A percentile compares a stretch with the other conserved stretches of the same genome.
phyloP scores from a whole-genome alignment of 2,113 vertebrate species.

The Phyllostomus discolor region DNA sequence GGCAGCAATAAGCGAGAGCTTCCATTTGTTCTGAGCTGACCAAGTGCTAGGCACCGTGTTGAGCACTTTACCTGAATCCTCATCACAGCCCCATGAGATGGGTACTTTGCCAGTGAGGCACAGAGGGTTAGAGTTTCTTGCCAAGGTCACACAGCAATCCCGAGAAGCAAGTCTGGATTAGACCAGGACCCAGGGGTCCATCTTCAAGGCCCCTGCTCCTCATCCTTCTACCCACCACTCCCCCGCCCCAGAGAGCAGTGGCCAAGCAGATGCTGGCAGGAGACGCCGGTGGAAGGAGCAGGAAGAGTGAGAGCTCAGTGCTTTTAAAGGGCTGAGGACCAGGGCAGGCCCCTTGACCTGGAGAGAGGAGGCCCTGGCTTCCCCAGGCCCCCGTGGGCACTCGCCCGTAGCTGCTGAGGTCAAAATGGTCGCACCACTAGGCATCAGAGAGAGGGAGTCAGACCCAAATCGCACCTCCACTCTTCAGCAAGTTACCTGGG shows the following conservation, averaged over 20 bases:
- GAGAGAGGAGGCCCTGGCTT: neutral
- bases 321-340: neutral
- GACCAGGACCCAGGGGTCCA: neutral
- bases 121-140: neutral
- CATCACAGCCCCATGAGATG: neutral
- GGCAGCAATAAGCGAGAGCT: neutral
- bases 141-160: neutral
- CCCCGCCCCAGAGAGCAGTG: neutral
- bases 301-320: neutral
- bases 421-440: neutral
- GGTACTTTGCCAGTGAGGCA: neutral
- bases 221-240: neutral
- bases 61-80: neutral
- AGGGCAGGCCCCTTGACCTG: neutral
- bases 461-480: neutral
- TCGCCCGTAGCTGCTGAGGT: rapidly evolving
- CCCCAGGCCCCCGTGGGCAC: neutral
- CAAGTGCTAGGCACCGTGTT: neutral
- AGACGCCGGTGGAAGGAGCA: neutral
- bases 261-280: too few species aligned
- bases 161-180: neutral
- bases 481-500: neutral
- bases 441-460: neutral
- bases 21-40: neutral
- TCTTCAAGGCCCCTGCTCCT: neutral